phyloP scores from a whole-genome alignment of 2,797 vertebrate genomes.

The Pipistrellus pygmaeus region DNA sequence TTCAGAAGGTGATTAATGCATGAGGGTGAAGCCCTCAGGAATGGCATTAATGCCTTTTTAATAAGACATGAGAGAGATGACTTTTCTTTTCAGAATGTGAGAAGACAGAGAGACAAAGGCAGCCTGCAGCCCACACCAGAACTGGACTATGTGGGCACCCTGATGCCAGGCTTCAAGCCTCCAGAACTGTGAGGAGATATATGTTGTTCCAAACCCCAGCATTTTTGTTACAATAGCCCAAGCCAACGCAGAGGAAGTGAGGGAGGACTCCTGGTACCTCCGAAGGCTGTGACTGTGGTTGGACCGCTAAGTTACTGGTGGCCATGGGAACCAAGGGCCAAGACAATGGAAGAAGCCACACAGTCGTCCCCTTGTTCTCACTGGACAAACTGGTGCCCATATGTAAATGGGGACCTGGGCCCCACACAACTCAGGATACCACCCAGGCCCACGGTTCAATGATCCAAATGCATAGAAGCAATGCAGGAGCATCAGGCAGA shows the following conservation, averaged over 20 bases:
- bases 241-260: not conserved
- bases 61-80: not conserved
- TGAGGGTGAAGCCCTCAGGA: not conserved
- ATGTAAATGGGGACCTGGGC: not conserved
- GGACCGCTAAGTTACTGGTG: not conserved
- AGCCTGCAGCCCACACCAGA: not conserved
- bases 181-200: not conserved
- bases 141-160: not conserved
- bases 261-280: not conserved
- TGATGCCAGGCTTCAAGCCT: not conserved
- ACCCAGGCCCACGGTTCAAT: not conserved
- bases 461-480: not conserved
- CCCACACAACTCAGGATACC: not conserved
- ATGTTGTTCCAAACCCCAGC: too few species aligned
- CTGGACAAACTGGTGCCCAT: not conserved
- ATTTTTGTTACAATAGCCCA: not conserved
- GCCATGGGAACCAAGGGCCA: not conserved
- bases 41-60: not conserved
- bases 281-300: not conserved
- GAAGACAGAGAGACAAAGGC: not conserved
- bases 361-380: not conserved
- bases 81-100: not conserved
- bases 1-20: not conserved
- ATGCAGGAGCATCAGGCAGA: not conserved
- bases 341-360: too few species aligned